phyloP scores from a whole-genome alignment of 1,140 invertebrate genomes.

The Zaprionus kolodkinae region DNA sequence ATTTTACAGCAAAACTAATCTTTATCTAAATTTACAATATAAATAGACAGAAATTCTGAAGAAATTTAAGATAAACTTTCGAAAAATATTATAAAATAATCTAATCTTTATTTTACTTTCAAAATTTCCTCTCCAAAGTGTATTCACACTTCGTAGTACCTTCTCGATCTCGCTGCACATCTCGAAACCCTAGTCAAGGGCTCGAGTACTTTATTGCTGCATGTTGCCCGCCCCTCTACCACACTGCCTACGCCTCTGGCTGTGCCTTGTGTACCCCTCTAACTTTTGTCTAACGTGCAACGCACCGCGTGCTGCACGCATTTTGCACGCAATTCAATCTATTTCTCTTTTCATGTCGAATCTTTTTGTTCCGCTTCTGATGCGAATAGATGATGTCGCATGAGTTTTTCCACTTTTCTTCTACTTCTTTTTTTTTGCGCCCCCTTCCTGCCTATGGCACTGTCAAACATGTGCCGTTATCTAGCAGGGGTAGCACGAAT shows the following conservation, averaged over 20 bases:
- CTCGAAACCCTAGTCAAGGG: conserved; percentile 36
- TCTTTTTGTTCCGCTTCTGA: conserved; percentile 68
- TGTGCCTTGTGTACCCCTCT: not conserved
- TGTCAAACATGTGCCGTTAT: conserved; percentile 26
- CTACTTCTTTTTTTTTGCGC: not conserved
- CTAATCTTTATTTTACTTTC: not conserved
- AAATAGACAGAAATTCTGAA: not conserved
- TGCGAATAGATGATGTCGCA: conserved; percentile 68
- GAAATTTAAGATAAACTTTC: not conserved
- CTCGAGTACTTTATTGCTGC: conserved; percentile 66
- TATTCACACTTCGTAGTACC: conserved; percentile 9
- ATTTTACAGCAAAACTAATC: not conserved
- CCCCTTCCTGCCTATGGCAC: not conserved
- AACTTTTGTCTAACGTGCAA: conserved; percentile 14
- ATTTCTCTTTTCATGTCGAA: conserved; percentile 72
- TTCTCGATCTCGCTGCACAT: not conserved
- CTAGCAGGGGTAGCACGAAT: conserved; percentile 7
- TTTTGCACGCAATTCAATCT: conserved; percentile 81
- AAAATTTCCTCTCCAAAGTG: not conserved
- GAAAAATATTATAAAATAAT: not conserved
- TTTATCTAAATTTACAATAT: not conserved
- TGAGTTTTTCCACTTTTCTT: conserved; percentile 29
- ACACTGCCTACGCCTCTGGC: not conserved
- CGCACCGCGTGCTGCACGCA: conserved; percentile 65
- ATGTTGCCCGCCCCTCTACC: conserved; percentile 17